A percentile compares a stretch with the other conserved stretches of the same genome.
Evolutionary conservation across 1,140 invertebrate genomes (phyloP).

Genomic region (Micrasema longulum): DNA sequence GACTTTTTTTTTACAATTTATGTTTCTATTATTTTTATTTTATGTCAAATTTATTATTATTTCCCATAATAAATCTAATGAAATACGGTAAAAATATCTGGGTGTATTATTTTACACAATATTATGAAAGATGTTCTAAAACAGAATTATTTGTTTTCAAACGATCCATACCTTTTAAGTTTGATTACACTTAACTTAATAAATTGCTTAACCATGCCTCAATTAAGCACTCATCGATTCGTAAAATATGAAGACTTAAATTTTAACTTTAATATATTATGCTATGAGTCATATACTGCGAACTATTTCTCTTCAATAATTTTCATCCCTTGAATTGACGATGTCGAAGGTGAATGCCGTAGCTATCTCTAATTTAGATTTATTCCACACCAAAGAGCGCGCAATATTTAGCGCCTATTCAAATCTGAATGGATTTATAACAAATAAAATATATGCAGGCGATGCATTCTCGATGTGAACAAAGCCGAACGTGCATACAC

Average conservation of each 20-base stretch:
- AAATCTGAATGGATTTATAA: conserved; percentile 55
- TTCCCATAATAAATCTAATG: too few relatives aligned
- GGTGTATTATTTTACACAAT: too few relatives aligned
- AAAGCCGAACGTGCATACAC: conserved; percentile 32
- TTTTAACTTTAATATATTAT: conserved; percentile 2
- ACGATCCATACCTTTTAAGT: too few relatives aligned
- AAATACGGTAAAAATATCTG: too few relatives aligned
- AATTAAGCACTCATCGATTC: conserved; percentile 8
- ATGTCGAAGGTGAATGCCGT: conserved; percentile 32
- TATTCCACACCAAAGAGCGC: conserved; percentile 52
- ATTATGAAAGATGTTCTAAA: too few relatives aligned
- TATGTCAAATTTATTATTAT: too few relatives aligned
- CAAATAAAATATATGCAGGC: conserved; percentile 52
- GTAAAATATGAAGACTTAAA: conserved; percentile 9
- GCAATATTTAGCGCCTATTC: conserved; percentile 47
- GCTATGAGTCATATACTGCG: neutral
- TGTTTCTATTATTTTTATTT: too few relatives aligned
- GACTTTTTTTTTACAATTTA: too few relatives aligned
- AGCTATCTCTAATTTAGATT: conserved; percentile 53
- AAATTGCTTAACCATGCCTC: neutral
- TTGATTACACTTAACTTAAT: too few relatives aligned
- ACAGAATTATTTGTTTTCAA: too few relatives aligned
- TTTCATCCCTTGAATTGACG: conserved; percentile 38
- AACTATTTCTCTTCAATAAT: conserved; percentile 9
- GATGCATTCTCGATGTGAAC: conserved; percentile 45